Conservation (phyloP, 1,140 invertebrate species). For the Drosophila kanapiae region DNA sequence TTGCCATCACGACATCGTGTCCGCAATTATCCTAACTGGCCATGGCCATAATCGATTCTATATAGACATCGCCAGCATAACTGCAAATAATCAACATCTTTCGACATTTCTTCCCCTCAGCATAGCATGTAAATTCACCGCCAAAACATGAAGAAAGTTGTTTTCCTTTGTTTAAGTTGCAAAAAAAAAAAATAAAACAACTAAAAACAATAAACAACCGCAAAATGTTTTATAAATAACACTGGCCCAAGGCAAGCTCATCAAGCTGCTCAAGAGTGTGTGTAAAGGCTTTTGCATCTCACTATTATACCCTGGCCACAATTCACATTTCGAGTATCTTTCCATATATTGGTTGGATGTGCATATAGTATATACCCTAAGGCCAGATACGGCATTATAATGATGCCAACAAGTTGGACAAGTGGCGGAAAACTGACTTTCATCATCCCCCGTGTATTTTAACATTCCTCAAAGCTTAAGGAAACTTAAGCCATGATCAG, state of each 20-base stretch:
- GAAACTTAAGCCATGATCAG: not conserved
- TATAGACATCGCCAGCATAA: not conserved
- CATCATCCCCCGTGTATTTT: not conserved
- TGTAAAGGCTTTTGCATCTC: constrained; percentile 47
- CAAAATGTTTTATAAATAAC: constrained; percentile 55
- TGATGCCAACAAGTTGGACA: not conserved
- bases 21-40: constrained; percentile 37
- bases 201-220: constrained; percentile 39
- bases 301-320: constrained; percentile 7
- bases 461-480: not conserved
- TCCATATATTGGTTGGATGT: not conserved
- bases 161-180: constrained; percentile 42
- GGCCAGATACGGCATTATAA: not conserved
- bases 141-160: constrained; percentile 41
- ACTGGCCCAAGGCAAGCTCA: constrained; percentile 29
- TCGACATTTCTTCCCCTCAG: not conserved
- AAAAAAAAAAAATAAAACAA: not conserved
- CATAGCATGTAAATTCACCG: constrained; percentile 34
- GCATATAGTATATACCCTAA: constrained; percentile 10
- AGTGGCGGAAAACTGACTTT: constrained; percentile 2
- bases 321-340: constrained; percentile 30
- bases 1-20: constrained; percentile 23
- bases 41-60: constrained; percentile 28
- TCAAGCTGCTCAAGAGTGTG: constrained; percentile 16
- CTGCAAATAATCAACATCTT: constrained; percentile 8